A percentile compares a stretch with the other conserved stretches of the same genome.
Conservation (phyloP, 1,140 invertebrate genomes). For the Lepidurus apus region DNA sequence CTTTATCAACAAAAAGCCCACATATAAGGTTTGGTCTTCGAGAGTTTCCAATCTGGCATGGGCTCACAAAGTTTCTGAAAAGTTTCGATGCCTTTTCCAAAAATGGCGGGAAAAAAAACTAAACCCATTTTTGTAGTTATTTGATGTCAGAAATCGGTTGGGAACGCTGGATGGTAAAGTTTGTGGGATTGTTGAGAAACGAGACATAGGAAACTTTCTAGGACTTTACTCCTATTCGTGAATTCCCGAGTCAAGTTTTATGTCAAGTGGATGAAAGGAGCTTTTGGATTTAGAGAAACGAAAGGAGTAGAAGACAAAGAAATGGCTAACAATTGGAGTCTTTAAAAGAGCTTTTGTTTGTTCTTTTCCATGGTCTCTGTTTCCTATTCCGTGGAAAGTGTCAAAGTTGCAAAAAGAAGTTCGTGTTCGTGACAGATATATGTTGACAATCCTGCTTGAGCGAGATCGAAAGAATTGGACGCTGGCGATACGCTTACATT, state of each 20-base stretch:
- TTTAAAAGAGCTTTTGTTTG: background rate
- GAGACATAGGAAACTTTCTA: background rate
- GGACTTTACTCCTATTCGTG: background rate
- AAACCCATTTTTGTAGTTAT: background rate
- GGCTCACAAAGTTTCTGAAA: background rate
- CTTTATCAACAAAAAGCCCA: no score
- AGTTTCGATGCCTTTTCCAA: background rate
- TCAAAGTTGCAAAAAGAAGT: background rate
- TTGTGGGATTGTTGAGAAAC: background rate
- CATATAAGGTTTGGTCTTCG: no score
- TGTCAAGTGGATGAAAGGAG: background rate
- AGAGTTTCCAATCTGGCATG: no score
- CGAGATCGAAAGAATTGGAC: background rate
- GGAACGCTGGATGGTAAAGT: background rate
- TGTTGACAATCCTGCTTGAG: background rate
- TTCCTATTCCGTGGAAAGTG: background rate
- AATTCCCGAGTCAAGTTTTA: background rate
- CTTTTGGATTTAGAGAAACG: no score
- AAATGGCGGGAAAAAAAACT: background rate
- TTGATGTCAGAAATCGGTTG: background rate
- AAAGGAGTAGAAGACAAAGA: background rate
- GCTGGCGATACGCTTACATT: background rate
- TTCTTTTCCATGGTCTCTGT: background rate
- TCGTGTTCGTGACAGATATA: background rate
- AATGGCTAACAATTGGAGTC: background rate